Percentiles rank a stretch among this genome's conserved stretches.
phyloP scores from a whole-genome alignment of 2,113 vertebrate genomes.

The Cairina moschata region DNA sequence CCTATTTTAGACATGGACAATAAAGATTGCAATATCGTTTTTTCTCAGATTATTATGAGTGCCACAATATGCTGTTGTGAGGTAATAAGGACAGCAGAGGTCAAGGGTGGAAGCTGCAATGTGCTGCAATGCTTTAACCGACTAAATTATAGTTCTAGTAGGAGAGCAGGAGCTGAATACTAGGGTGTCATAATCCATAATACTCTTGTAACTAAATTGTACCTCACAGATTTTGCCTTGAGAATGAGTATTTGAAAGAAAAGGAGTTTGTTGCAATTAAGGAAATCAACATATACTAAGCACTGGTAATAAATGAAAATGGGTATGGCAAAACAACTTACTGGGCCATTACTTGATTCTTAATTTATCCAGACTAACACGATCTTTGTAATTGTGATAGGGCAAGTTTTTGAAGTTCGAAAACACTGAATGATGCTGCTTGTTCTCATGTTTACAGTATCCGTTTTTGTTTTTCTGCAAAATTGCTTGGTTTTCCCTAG shows the following conservation, averaged over 20 bases:
- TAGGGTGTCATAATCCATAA: background rate
- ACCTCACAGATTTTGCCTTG: background rate
- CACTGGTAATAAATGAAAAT: too few relatives aligned
- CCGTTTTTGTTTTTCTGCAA: background rate
- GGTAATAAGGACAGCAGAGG: background rate
- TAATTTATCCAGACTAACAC: background rate
- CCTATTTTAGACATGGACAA: background rate
- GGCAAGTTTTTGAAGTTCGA: background rate
- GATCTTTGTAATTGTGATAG: background rate
- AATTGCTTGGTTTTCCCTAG: background rate
- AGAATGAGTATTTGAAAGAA: background rate
- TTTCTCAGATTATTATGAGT: background rate
- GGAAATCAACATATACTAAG: too few relatives aligned
- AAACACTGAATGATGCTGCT: background rate
- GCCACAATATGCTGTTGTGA: background rate
- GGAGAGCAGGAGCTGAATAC: background rate
- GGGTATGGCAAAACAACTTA: background rate
- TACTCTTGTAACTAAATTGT: background rate
- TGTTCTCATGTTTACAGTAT: background rate
- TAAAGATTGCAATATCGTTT: background rate
- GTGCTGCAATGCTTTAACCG: background rate
- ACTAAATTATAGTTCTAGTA: background rate
- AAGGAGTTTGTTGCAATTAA: background rate
- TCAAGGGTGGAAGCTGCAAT: background rate
- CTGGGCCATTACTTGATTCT: background rate